Conservation (phyloP, 2,888 invertebrate genomes). For the Strigamia transsilvanica region DNA sequence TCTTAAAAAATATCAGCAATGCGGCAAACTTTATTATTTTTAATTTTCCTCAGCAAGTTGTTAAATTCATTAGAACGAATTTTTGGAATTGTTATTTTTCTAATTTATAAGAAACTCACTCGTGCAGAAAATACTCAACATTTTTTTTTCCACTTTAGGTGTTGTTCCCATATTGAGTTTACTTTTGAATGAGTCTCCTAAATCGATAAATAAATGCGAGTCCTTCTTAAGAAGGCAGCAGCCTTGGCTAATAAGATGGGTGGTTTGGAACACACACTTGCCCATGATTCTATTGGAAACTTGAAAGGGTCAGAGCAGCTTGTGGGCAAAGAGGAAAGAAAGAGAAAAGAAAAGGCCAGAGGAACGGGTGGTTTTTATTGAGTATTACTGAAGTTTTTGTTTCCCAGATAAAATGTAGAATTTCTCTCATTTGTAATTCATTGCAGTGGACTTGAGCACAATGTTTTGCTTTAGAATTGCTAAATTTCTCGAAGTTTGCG, state of each 20-base stretch:
- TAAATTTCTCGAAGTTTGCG: background rate
- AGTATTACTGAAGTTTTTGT: constrained; percentile 14
- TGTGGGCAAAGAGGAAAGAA: background rate
- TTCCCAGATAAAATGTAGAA: constrained; percentile 16
- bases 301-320: constrained; percentile 21
- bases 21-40: background rate
- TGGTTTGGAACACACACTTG: constrained; percentile 30
- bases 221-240: constrained; percentile 9
- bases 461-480: constrained; percentile 18
- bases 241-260: constrained; percentile 39
- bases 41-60: too few relatives aligned
- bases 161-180: background rate
- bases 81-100: too few relatives aligned
- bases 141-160: background rate
- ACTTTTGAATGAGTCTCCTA: background rate
- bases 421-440: constrained; percentile 48
- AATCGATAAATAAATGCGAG: constrained; percentile 36
- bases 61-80: too few relatives aligned
- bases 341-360: background rate
- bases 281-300: background rate
- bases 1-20: constrained; percentile 14
- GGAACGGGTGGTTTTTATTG: constrained; percentile 19
- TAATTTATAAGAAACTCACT: too few relatives aligned
- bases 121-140: too few relatives aligned
- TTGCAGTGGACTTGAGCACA: constrained; percentile 8